These are phyloP conservation scores for Acanthaster planci DNA, from an alignment of 35 echinoderm and acorn worm species.

Conservation along the genomic window DNA sequence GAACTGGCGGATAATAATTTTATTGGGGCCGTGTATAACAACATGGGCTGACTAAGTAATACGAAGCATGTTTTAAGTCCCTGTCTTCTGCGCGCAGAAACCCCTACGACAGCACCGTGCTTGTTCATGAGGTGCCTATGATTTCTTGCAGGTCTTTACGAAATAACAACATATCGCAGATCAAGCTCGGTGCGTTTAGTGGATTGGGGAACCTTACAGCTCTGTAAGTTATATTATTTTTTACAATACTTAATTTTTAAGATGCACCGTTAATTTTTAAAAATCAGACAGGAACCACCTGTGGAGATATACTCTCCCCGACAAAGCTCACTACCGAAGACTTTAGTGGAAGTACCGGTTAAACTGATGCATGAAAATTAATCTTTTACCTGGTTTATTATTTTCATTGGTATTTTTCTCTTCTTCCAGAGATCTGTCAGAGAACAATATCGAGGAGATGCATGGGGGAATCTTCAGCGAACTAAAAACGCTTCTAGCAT, in stretches of 20 bases:
- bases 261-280: no score
- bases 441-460: neutral
- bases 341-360: neutral
- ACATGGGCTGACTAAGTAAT: no score
- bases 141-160: neutral
- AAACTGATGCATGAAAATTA: neutral
- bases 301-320: no score
- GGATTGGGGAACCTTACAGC: neutral
- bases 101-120: no score
- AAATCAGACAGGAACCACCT: no score
- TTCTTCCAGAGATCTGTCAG: neutral
- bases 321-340: no score
- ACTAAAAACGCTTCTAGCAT: neutral
- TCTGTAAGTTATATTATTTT: neutral
- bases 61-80: no score
- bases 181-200: neutral
- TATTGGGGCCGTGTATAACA: no score
- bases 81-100: no score
- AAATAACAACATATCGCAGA: neutral
- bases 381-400: neutral
- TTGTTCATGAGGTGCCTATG: neutral
- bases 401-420: neutral
- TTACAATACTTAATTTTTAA: no score
- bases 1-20: no score
- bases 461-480: neutral